Conservation (phyloP, 2,888 invertebrate genomes). For the Cremastinae sp. region DNA sequence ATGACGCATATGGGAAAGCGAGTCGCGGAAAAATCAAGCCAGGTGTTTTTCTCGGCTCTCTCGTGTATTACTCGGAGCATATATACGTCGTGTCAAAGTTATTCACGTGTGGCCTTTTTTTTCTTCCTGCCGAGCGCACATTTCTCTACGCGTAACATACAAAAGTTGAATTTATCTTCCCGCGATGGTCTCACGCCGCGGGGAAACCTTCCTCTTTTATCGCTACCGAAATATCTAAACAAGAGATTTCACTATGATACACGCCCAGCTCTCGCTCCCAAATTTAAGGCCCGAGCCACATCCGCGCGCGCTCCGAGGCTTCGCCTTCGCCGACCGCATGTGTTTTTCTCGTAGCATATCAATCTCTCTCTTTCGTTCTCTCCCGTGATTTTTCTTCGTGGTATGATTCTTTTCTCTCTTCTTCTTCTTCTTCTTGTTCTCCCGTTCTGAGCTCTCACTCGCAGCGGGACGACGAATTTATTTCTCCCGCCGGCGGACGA, state of each 20-base stretch:
- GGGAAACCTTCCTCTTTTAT: slow-evolving; percentile 51
- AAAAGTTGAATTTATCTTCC: slow-evolving; percentile 26
- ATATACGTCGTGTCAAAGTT: not conserved
- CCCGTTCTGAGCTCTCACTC: slow-evolving; percentile 33
- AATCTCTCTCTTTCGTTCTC: slow-evolving; percentile 48
- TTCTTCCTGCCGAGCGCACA: not conserved
- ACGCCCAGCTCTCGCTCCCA: slow-evolving; percentile 38
- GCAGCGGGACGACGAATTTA: slow-evolving; percentile 36
- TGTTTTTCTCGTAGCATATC: slow-evolving; percentile 52
- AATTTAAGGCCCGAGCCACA: slow-evolving; percentile 59
- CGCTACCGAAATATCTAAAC: slow-evolving; percentile 58
- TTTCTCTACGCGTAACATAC: slow-evolving; percentile 36
- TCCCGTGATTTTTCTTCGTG: slow-evolving; percentile 16
- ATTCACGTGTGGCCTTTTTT: slow-evolving; percentile 10
- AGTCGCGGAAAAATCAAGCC: slow-evolving; percentile 33
- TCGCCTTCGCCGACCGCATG: slow-evolving; percentile 32
- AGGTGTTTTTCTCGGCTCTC: slow-evolving; percentile 29
- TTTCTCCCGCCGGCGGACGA: slow-evolving; percentile 37
- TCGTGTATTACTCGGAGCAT: slow-evolving; percentile 12
- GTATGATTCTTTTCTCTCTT: slow-evolving; percentile 39
- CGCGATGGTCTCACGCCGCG: slow-evolving; percentile 19
- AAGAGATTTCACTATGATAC: slow-evolving; percentile 58
- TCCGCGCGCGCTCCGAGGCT: slow-evolving; percentile 3
- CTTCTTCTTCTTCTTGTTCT: slow-evolving; percentile 29
- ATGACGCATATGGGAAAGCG: slow-evolving; percentile 18